These are phyloP conservation scores for Dicyrtomina minuta DNA, from an alignment of 2,888 invertebrate genomes.

Conservation along the genomic window DNA sequence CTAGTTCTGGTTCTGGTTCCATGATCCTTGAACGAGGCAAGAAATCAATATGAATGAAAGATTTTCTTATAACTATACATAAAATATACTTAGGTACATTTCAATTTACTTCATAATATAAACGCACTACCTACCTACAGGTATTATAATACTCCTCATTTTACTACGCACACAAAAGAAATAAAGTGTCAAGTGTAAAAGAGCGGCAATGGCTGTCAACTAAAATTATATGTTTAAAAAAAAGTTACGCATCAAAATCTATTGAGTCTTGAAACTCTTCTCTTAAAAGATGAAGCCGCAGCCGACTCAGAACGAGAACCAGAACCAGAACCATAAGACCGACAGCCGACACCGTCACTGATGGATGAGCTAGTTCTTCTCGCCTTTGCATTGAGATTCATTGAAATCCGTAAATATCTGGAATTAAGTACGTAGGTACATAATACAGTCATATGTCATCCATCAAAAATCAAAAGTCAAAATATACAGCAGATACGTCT, in stretches of 20 bases:
- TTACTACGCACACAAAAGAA: slow-evolving; percentile 5
- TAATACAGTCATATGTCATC: too few species aligned
- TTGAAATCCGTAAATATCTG: slow-evolving; percentile 5
- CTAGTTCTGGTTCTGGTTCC: too few species aligned
- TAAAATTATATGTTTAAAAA: neutral
- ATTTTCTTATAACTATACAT: too few species aligned
- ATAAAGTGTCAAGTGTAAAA: slow-evolving; percentile 1
- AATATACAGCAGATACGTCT: neutral
- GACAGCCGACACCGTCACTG: slow-evolving; percentile 3
- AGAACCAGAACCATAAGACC: too few species aligned
- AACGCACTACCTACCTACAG: too few species aligned
- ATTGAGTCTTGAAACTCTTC: neutral
- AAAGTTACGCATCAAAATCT: neutral
- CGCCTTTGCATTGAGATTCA: neutral
- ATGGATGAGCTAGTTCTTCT: slow-evolving; percentile 23
- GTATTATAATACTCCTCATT: too few species aligned
- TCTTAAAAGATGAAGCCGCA: too few species aligned
- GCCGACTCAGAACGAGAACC: too few species aligned
- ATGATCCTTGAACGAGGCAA: too few species aligned
- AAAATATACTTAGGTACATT: too few species aligned
- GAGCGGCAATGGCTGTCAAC: slow-evolving; percentile 2
- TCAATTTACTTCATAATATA: too few species aligned
- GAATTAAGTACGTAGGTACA: neutral
- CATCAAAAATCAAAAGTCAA: neutral
- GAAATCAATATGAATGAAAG: too few species aligned